Evolutionary conservation across 2,113 vertebrate genomes (phyloP).

Genomic region (Coptodon bakossiorum): DNA sequence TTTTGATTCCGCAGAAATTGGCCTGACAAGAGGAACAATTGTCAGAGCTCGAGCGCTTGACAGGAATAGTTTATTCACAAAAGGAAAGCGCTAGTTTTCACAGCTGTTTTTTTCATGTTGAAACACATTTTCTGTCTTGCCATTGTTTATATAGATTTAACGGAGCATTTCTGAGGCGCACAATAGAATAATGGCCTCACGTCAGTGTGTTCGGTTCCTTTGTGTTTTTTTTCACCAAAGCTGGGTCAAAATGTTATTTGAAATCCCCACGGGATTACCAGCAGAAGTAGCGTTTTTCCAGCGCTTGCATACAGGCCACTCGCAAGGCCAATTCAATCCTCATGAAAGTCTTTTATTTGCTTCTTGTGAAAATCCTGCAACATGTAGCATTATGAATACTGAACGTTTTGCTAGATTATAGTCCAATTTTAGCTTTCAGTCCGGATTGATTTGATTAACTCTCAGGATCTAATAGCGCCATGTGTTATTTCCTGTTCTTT

Average conservation of each 20-base stretch:
- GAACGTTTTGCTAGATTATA: not conserved
- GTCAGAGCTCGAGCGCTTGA: not conserved
- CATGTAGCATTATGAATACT: not conserved
- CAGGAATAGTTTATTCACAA: not conserved
- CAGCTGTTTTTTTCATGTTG: not conserved
- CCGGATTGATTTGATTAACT: not conserved
- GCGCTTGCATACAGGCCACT: not conserved
- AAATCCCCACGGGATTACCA: constrained; percentile 22
- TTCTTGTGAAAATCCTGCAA: not conserved
- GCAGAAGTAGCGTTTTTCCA: not conserved
- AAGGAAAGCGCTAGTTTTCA: not conserved
- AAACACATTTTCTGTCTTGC: not conserved
- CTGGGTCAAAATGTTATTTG: constrained; percentile 25
- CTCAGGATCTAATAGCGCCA: not conserved
- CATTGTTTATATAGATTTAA: constrained; percentile 6
- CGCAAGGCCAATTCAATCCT: constrained; percentile 1
- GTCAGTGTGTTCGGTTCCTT: not conserved
- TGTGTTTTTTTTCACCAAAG: constrained; percentile 6
- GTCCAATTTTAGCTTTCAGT: not conserved
- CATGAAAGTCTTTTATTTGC: not conserved
- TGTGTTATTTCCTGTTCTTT: not conserved
- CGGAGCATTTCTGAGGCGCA: not conserved
- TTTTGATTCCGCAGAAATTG: not conserved
- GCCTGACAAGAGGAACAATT: not conserved
- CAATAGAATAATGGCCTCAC: constrained; percentile 13